Base-by-base conservation (phyloP, 2,888 invertebrate genomes). In the Sinhomidia bicolor region DNA sequence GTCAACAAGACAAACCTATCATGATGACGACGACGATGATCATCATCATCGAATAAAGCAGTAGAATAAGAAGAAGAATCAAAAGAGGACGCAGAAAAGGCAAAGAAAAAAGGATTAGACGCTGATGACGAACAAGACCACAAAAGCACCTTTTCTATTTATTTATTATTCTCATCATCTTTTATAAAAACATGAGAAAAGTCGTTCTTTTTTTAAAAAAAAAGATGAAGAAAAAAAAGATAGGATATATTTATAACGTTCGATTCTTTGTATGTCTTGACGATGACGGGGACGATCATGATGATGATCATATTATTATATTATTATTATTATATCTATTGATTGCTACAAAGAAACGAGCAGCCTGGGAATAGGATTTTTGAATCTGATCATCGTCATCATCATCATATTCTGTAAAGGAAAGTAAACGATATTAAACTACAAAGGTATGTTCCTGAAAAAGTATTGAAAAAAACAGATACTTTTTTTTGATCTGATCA, bases 401-500 rank as follows among this genome's bases (percentile, higher is more conserved):
- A n/a, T n/a, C n/a, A n/a, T n/a, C n/a, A n/a, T n/a, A n/a, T n/a
- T n/a, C n/a, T n/a, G n/a, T 17, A 51, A 51, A 51, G 54, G 54
- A 54, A n/a, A n/a, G n/a, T n/a, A n/a, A n/a, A n/a, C n/a, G n/a
- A n/a, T n/a, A n/a, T n/a, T n/a, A n/a, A n/a, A n/a, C n/a, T 54
- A 5, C 54, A 57, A 20, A 20, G 57, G 20, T 5, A 57, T 20
- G 17, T 23, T 4, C 14, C 57, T 26, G 36, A 17, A 14, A 36
- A 32, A 32, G 14, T 65, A 4, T 65, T 32, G 10, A 12, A 29
- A 62, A 62, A 68, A 20, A 68, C 36, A 68, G 36, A 68, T 36
- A 68, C 3, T 68, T 68, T 68, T 68, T 62, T 62, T 74, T 60
- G 44, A 57, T 86, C 80, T 80, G 47, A 62, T 32, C 62, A 68